Base-by-base conservation (phyloP, 2,797 vertebrate species). In the Bovichtus diacanthus region DNA sequence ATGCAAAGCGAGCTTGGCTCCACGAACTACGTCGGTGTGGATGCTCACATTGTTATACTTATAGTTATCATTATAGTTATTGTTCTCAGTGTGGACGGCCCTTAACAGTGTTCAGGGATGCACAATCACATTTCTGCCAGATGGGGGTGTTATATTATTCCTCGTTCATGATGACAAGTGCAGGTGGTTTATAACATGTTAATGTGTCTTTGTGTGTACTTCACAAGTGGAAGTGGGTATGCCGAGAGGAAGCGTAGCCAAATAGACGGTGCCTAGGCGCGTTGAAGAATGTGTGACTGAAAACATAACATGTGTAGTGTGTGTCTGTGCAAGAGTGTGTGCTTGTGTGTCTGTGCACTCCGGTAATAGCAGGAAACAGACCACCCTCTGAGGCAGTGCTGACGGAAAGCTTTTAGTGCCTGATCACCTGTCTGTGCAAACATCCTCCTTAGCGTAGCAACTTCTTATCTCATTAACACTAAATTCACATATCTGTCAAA, bases 371-470 rank as follows among this genome's bases (percentile, higher is more conserved):
- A 93, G 92, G 90, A 92, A 94, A 85, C 84, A 82, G 89, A 88
- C 78, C 75, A 81, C 82, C 83, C 84, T 84, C 67, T 61, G 78
- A 86, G 80, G 83, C 76, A 82, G 84, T 69, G 72, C 81, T 90
- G 81, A 85, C 70, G 64, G 84, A 92, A 92, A 91, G 67, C 54
- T 81, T 91, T 92, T 85, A 79, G 61, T 75, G 83, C 81, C 84
- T 69, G 74, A 86, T 90, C 90, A 92, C 89, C 88, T 93, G 87
- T 84, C 81, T 88, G 81, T 84, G 56, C 80, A 93, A 93, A 89
- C 89, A 90, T 92, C 87, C 85, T 88, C 63, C 47, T 47, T 58
- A 46, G 55, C 11, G 2, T 12, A 67, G 47, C 68, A 58, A 60
- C 76, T 34, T 55, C 58, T 83, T 58, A 58, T 78, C 58, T 79